Conservation (phyloP, 2,113 vertebrate genomes). For the Pogonocichla stellata region DNA sequence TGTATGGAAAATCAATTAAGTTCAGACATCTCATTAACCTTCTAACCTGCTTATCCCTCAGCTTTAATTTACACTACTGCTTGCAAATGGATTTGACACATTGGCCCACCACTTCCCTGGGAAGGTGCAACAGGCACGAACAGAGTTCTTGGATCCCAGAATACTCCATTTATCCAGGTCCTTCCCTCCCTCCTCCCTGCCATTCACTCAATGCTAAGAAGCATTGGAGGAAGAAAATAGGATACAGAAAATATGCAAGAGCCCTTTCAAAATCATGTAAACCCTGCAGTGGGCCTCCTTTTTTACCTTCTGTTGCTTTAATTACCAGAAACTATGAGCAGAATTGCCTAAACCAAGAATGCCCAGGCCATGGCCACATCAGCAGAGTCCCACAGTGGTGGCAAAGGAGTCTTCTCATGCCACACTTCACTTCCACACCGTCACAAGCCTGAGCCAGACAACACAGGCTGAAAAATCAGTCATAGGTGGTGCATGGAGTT, state of each 20-base stretch:
- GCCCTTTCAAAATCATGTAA: not conserved
- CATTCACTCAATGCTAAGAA: not conserved
- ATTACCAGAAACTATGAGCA: not conserved
- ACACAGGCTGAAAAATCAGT: not conserved
- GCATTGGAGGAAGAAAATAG: not conserved
- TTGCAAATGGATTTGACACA: constrained; percentile 32
- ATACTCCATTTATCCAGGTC: not conserved
- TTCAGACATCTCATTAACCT: constrained; percentile 56
- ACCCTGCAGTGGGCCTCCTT: constrained; percentile 4
- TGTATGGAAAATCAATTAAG: constrained; percentile 48
- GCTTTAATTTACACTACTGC: constrained; percentile 16
- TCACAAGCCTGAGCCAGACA: not conserved
- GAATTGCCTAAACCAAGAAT: not conserved
- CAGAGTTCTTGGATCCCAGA: not conserved
- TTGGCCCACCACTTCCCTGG: not conserved
- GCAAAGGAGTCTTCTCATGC: not conserved
- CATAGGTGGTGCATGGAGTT: fast-evolving
- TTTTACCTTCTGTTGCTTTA: constrained; percentile 5
- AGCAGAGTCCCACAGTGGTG: not conserved
- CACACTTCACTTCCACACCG: not conserved
- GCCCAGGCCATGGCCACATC: not conserved
- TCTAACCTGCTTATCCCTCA: constrained; percentile 35
- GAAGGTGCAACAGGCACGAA: constrained; percentile 3
- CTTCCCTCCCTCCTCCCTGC: not conserved
- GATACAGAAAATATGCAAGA: not conserved